Evolutionary conservation across 2,888 invertebrate species (phyloP).

Genomic region (Charanyca ferruginea): DNA sequence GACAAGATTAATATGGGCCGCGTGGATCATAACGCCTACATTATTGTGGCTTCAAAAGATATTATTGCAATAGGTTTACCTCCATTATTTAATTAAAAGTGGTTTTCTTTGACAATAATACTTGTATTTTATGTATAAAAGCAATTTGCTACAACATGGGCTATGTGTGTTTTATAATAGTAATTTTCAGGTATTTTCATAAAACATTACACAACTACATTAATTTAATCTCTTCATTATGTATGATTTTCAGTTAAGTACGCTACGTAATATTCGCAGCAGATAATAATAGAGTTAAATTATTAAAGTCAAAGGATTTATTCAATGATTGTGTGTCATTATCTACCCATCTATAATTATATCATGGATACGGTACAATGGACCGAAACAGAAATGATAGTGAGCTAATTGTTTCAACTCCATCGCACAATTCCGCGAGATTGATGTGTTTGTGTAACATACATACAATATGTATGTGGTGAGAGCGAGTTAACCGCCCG

Average conservation of each 20-base stretch:
- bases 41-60: slow-evolving; percentile 42
- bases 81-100: slow-evolving; percentile 33
- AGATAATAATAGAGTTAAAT: slow-evolving; percentile 5
- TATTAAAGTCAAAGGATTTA: slow-evolving; percentile 25
- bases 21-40: slow-evolving; percentile 40
- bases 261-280: slow-evolving; percentile 13
- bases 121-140: slow-evolving; percentile 1
- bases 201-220: slow-evolving; percentile 4
- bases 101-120: slow-evolving; percentile 3
- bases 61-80: slow-evolving; percentile 35
- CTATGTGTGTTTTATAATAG: neutral
- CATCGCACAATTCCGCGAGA: slow-evolving; percentile 65
- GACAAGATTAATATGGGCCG: slow-evolving; percentile 57
- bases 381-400: slow-evolving; percentile 69
- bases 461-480: slow-evolving; percentile 47
- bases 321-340: slow-evolving; percentile 23
- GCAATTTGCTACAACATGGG: too few species aligned
- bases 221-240: slow-evolving; percentile 8
- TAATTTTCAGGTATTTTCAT: neutral
- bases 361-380: slow-evolving; percentile 66
- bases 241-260: slow-evolving; percentile 8
- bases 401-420: slow-evolving; percentile 68
- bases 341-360: slow-evolving; percentile 52
- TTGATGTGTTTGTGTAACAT: slow-evolving; percentile 59
- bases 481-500: slow-evolving; percentile 59